Conservation (phyloP, 1,140 invertebrate species). For the Leptonema lineaticorne region DNA sequence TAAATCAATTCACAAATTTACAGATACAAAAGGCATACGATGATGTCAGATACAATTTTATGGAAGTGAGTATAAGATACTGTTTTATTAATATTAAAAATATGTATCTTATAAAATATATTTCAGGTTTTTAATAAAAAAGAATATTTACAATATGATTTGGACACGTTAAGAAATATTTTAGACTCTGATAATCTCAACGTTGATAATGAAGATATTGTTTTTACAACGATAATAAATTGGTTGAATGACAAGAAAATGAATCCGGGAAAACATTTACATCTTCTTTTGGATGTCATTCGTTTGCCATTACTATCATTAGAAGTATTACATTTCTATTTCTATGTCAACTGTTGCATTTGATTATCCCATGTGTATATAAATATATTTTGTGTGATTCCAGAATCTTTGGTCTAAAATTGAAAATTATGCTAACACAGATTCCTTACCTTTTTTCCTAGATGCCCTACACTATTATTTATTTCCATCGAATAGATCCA, state of each 20-base stretch:
- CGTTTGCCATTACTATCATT: background rate
- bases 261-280: background rate
- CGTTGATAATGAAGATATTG: background rate
- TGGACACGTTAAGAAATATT: background rate
- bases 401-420: background rate
- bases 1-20: too few relatives aligned
- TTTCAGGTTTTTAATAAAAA: background rate
- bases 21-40: too few relatives aligned
- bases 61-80: too few relatives aligned
- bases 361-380: background rate
- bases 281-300: background rate
- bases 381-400: too few relatives aligned
- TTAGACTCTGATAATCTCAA: background rate
- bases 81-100: too few relatives aligned
- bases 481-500: background rate
- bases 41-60: too few relatives aligned
- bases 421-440: too few relatives aligned
- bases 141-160: background rate
- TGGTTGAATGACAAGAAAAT: background rate
- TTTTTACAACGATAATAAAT: background rate
- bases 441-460: too few relatives aligned
- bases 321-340: background rate
- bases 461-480: background rate
- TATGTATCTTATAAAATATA: too few relatives aligned
- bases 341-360: background rate